phyloP scores from a whole-genome alignment of 2,113 vertebrate genomes.

The Clupea harengus region DNA sequence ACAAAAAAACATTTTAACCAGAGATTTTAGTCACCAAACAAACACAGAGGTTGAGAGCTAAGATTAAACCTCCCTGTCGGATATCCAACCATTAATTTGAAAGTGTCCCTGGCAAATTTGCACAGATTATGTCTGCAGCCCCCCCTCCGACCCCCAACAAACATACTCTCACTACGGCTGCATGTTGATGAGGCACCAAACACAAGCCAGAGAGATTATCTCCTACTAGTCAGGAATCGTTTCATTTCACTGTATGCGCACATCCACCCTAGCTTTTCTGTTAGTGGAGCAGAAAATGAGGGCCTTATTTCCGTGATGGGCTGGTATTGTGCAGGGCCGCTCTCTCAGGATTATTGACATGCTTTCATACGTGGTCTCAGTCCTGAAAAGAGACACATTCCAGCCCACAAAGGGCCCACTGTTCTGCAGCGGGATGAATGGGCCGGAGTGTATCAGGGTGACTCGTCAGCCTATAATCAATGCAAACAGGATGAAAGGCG shows the following conservation, averaged over 20 bases:
- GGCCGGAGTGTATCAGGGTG: conserved; percentile 68
- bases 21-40: neutral
- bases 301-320: conserved; percentile 54
- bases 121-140: conserved; percentile 41
- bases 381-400: conserved; percentile 80
- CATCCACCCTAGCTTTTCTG: conserved; percentile 41
- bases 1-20: neutral
- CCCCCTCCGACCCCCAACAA: conserved; percentile 31
- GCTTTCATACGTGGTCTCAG: conserved; percentile 71
- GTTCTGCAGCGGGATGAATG: conserved; percentile 69
- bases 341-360: conserved; percentile 75
- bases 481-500: conserved; percentile 75
- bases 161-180: conserved; percentile 38
- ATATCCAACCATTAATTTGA: conserved; percentile 31
- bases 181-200: conserved; percentile 47
- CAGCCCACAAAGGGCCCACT: conserved; percentile 74
- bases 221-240: conserved; percentile 56
- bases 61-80: conserved; percentile 30
- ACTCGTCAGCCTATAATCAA: conserved; percentile 75
- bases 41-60: conserved; percentile 6
- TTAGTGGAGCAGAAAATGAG: conserved; percentile 55
- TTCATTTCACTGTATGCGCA: conserved; percentile 16
- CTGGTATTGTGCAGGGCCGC: conserved; percentile 63
- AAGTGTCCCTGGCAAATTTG: conserved; percentile 33
- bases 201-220: conserved; percentile 52